Evolutionary conservation across 2,113 vertebrate genomes (phyloP).

Genomic region (Calonectris borealis): DNA sequence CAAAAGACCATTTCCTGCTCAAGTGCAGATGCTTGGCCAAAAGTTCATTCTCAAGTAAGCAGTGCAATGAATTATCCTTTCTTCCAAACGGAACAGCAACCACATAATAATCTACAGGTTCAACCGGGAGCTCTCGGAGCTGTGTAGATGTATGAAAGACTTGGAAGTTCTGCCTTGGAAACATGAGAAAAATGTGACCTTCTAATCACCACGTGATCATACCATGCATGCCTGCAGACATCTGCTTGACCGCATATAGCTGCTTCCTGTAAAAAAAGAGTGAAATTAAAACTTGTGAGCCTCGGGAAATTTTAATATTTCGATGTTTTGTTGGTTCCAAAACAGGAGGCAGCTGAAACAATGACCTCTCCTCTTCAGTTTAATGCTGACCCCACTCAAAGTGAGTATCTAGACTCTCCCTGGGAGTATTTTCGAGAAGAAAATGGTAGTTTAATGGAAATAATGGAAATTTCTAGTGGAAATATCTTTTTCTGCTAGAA

Average conservation of each 20-base stretch:
- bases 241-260: background rate
- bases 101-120: background rate
- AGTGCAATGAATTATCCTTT: background rate
- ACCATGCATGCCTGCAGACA: background rate
- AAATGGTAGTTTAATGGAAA: background rate
- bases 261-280: background rate
- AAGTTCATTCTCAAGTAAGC: background rate
- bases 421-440: background rate
- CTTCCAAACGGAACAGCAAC: background rate
- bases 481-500: background rate
- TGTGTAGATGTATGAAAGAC: background rate
- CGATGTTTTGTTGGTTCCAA: background rate
- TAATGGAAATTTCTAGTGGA: background rate
- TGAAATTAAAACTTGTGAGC: background rate
- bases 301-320: background rate
- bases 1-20: background rate
- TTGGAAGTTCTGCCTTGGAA: background rate
- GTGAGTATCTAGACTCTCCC: background rate
- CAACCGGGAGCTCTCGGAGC: background rate
- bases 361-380: background rate
- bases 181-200: constrained; percentile 44
- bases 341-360: background rate
- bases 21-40: background rate
- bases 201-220: background rate
- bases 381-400: background rate